Evolutionary conservation across 2,797 vertebrate species (phyloP).

Genomic region (Pseudochromis fuscus): DNA sequence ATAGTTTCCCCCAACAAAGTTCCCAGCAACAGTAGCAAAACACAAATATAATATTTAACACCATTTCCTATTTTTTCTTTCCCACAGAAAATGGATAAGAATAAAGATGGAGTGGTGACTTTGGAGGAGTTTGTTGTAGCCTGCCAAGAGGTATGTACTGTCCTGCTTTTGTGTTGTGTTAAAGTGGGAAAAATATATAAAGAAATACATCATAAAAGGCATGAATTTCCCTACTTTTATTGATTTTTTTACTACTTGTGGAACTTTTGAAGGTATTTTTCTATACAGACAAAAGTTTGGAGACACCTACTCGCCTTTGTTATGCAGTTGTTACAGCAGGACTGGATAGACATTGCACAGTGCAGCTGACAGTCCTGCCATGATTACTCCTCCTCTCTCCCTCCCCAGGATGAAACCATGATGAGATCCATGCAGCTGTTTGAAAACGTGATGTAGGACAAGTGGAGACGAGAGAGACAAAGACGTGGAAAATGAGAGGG

Average conservation of each 20-base stretch:
- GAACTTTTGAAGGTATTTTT: background rate
- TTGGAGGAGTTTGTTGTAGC: conserved; percentile 96
- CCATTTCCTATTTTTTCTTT: background rate
- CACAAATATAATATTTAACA: background rate
- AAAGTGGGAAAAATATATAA: background rate
- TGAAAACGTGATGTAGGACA: conserved; percentile 94
- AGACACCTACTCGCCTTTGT: background rate
- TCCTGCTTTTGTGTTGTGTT: background rate
- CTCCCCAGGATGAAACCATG: conserved; percentile 94
- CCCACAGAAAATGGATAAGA: conserved; percentile 98
- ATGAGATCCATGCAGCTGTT: conserved; percentile 98
- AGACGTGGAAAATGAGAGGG: conserved; percentile 46
- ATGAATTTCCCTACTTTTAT: background rate
- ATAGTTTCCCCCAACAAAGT: background rate
- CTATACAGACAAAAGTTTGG: background rate
- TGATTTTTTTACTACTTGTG: too few relatives aligned
- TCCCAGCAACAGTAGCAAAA: background rate
- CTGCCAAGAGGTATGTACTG: conserved; percentile 92
- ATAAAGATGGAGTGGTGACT: conserved; percentile 98
- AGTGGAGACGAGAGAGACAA: conserved; percentile 23
- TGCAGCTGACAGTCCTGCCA: conserved; percentile 6
- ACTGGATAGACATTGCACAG: background rate
- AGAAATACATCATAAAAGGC: background rate
- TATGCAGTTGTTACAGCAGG: background rate
- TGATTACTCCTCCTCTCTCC: conserved; percentile 8